These are phyloP conservation scores for Agonopterix subpropinquella DNA, from an alignment of 2,888 invertebrate genomes.

Conservation along the genomic window DNA sequence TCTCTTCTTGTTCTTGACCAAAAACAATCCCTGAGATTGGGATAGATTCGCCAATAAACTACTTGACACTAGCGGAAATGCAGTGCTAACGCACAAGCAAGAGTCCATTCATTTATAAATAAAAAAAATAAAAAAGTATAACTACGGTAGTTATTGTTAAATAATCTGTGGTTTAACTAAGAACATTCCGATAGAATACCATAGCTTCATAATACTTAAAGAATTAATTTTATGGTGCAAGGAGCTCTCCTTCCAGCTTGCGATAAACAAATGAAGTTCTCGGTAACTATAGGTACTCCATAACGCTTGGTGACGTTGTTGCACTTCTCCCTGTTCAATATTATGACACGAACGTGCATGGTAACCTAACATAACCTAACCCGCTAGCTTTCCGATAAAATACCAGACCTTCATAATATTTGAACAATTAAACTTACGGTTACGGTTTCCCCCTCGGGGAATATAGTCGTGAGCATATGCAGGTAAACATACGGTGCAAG, in stretches of 20 bases:
- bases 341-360: constrained; percentile 36
- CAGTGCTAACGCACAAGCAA: too few relatives aligned
- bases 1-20: too few relatives aligned
- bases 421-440: constrained; percentile 23
- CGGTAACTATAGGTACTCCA: constrained; percentile 41
- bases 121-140: too few relatives aligned
- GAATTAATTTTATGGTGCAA: constrained; percentile 45
- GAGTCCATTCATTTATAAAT: too few relatives aligned
- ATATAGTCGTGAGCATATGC: too few relatives aligned
- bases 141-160: too few relatives aligned
- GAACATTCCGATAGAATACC: background rate
- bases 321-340: constrained; percentile 36
- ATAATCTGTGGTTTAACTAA: too few relatives aligned
- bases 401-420: background rate
- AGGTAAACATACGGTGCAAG: too few relatives aligned
- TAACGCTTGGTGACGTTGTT: constrained; percentile 54
- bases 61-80: too few relatives aligned
- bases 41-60: too few relatives aligned
- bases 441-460: too few relatives aligned
- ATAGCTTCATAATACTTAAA: background rate
- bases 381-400: background rate
- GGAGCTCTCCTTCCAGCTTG: constrained; percentile 49
- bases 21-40: too few relatives aligned
- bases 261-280: constrained; percentile 54
- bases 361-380: constrained; percentile 13